Percentiles rank a stretch among this genome's conserved stretches.
These are phyloP conservation scores for Macrotrachela quadricornifera DNA, from an alignment of 1,140 invertebrate species.

Conservation along the genomic window DNA sequence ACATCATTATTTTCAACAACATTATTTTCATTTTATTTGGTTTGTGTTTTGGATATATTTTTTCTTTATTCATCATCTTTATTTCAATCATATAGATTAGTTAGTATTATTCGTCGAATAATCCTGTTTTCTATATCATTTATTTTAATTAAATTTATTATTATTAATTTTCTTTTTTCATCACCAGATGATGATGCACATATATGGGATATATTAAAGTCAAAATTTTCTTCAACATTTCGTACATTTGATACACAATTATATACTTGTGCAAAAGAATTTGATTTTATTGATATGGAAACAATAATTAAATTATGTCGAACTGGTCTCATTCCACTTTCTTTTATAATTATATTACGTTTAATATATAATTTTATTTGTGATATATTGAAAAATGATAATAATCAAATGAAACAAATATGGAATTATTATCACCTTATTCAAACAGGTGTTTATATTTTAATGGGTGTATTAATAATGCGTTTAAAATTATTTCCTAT, in stretches of 20 bases:
- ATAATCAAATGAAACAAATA: background rate
- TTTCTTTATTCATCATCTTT: background rate
- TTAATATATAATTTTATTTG: background rate
- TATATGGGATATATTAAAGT: constrained; percentile 48
- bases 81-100: background rate
- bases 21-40: constrained; percentile 28
- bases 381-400: constrained; percentile 15
- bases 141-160: constrained; percentile 3
- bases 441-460: constrained; percentile 43
- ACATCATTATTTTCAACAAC: constrained; percentile 40
- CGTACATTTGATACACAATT: constrained; percentile 43
- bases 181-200: constrained; percentile 35
- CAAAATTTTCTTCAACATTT: constrained; percentile 41
- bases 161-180: constrained; percentile 10
- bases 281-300: constrained; percentile 47
- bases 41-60: constrained; percentile 4
- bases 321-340: background rate
- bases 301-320: constrained; percentile 14
- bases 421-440: constrained; percentile 42
- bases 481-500: constrained; percentile 58
- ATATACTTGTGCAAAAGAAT: constrained; percentile 60
- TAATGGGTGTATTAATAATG: constrained; percentile 58
- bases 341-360: background rate
- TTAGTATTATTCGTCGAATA: background rate
- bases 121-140: constrained; percentile 2